phyloP scores from a whole-genome alignment of 2,797 vertebrate species.

The Tokudaia muenninki region DNA sequence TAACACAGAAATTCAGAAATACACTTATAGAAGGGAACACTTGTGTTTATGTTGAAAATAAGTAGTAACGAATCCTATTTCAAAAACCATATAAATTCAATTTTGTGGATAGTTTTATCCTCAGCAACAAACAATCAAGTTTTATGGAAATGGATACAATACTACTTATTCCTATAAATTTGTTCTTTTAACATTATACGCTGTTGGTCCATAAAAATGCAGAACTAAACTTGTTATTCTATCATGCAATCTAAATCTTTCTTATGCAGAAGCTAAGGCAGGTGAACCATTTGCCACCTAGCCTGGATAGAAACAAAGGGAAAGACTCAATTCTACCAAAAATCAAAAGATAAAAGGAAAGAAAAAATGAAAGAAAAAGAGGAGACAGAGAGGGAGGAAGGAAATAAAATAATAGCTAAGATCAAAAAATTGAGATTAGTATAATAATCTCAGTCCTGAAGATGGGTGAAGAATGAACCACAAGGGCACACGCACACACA shows the following conservation, averaged over 20 bases:
- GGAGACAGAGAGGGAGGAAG: neutral
- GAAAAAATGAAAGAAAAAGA: no score
- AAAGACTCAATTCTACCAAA: neutral
- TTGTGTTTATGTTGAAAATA: no score
- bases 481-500: no score
- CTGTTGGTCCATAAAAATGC: no score
- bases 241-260: no score
- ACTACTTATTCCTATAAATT: neutral
- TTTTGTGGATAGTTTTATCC: neutral
- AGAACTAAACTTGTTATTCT: neutral
- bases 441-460: neutral
- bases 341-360: neutral
- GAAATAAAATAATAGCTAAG: neutral
- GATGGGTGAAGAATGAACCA: neutral
- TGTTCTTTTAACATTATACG: neutral
- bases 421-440: neutral
- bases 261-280: neutral
- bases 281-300: no score
- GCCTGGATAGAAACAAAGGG: neutral
- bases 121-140: neutral
- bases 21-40: no score
- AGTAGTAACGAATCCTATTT: neutral
- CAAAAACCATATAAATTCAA: neutral
- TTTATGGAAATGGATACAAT: neutral
- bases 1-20: no score